phyloP scores from a whole-genome alignment of 2,113 vertebrate species.

The Carlito syrichta region DNA sequence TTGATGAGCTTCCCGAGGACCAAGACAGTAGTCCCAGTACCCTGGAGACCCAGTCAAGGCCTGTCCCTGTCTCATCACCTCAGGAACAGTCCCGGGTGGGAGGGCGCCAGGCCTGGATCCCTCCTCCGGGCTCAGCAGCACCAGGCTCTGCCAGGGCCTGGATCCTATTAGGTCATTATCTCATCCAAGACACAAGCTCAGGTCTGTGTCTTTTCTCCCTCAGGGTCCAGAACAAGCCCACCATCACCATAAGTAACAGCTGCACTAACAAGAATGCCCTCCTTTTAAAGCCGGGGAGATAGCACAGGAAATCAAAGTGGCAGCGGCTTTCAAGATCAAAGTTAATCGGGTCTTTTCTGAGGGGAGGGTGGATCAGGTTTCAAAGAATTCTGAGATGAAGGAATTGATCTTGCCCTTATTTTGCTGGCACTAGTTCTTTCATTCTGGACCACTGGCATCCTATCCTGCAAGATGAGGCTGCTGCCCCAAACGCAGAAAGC shows the following conservation, averaged over 20 bases:
- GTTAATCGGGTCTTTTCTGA: background rate
- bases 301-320: background rate
- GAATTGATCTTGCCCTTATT: background rate
- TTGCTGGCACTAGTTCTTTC: background rate
- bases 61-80: background rate
- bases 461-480: background rate
- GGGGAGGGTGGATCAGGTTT: background rate
- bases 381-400: background rate
- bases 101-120: background rate
- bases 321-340: constrained; percentile 18
- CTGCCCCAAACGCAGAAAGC: background rate
- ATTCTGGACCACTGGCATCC: background rate
- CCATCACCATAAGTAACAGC: background rate
- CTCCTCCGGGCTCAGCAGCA: background rate
- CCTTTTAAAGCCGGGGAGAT: background rate
- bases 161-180: background rate
- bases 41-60: background rate
- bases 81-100: no score
- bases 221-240: background rate
- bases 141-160: background rate
- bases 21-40: no score
- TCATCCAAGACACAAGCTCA: background rate
- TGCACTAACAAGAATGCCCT: background rate
- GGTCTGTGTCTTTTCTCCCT: background rate
- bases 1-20: background rate